These are phyloP conservation scores for Brachypalpus laphriformis DNA, from an alignment of 2,888 invertebrate species.

Conservation along the genomic window DNA sequence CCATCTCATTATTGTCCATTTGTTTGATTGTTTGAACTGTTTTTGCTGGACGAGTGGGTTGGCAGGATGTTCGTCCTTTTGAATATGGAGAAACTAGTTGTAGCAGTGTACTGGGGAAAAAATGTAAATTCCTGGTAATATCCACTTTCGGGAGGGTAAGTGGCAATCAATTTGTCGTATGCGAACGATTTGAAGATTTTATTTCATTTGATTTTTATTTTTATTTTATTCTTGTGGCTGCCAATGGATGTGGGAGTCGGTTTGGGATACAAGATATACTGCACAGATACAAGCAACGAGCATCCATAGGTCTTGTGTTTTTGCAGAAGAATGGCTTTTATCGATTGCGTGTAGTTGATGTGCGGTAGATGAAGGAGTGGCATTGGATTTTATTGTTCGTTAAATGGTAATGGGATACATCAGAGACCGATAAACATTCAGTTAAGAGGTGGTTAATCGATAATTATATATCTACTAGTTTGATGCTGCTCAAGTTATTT, in stretches of 20 bases:
- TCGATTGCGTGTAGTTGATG: slow-evolving; percentile 11
- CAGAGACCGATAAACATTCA: slow-evolving; percentile 34
- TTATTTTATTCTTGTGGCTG: slow-evolving; percentile 39
- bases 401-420: slow-evolving; percentile 40
- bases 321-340: slow-evolving; percentile 11
- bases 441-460: slow-evolving; percentile 50
- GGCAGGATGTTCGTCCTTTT: slow-evolving; percentile 7
- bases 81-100: slow-evolving; percentile 55
- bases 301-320: not conserved
- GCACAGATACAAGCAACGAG: not conserved
- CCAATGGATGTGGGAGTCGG: not conserved
- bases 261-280: not conserved
- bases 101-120: slow-evolving; percentile 11
- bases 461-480: slow-evolving; percentile 7
- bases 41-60: not conserved
- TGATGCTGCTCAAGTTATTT: not conserved
- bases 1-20: slow-evolving; percentile 73
- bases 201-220: slow-evolving; percentile 63
- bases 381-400: slow-evolving; percentile 32
- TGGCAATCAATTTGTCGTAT: slow-evolving; percentile 73
- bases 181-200: slow-evolving; percentile 70
- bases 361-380: not conserved
- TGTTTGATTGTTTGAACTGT: slow-evolving; percentile 68
- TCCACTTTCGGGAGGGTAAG: slow-evolving; percentile 60
- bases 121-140: slow-evolving; percentile 69